These are phyloP conservation scores for Sycophaga agraensis DNA, from an alignment of 1,140 invertebrate species.

Conservation along the genomic window DNA sequence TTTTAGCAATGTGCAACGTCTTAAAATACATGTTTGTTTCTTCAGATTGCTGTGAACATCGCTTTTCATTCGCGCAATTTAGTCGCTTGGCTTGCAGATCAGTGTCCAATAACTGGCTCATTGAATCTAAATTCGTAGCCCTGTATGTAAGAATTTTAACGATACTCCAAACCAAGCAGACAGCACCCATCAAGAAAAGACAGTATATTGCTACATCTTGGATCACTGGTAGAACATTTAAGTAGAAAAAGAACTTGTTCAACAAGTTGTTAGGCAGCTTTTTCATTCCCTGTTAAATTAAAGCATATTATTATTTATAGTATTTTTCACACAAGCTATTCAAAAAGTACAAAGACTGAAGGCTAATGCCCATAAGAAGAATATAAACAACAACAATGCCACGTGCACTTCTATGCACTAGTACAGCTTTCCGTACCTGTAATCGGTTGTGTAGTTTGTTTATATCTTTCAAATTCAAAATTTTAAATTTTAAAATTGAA, in stretches of 20 bases:
- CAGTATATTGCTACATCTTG: slow-evolving; percentile 63
- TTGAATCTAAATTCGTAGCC: slow-evolving; percentile 31
- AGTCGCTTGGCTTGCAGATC: slow-evolving; percentile 42
- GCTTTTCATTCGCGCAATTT: slow-evolving; percentile 43
- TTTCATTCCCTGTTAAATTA: slow-evolving; percentile 65
- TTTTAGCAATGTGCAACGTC: slow-evolving; percentile 40
- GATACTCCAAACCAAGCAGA: slow-evolving; percentile 57
- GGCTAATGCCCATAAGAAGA: too few relatives aligned
- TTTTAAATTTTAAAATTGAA: too few relatives aligned
- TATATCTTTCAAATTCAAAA: too few relatives aligned
- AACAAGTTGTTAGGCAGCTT: slow-evolving; percentile 64
- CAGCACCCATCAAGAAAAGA: slow-evolving; percentile 59
- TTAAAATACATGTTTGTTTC: slow-evolving; percentile 56
- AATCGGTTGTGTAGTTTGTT: too few relatives aligned
- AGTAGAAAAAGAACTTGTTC: slow-evolving; percentile 69
- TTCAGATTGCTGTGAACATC: slow-evolving; percentile 32
- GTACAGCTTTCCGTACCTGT: too few relatives aligned
- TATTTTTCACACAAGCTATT: too few relatives aligned
- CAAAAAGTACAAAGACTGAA: too few relatives aligned
- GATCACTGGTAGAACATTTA: slow-evolving; percentile 67
- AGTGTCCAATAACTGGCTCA: slow-evolving; percentile 41
- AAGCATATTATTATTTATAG: too few relatives aligned
- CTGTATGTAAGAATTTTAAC: slow-evolving; percentile 49
- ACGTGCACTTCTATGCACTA: too few relatives aligned
- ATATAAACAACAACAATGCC: too few relatives aligned